Conservation (phyloP, 2,888 invertebrate genomes). For the Xylota segnis region DNA sequence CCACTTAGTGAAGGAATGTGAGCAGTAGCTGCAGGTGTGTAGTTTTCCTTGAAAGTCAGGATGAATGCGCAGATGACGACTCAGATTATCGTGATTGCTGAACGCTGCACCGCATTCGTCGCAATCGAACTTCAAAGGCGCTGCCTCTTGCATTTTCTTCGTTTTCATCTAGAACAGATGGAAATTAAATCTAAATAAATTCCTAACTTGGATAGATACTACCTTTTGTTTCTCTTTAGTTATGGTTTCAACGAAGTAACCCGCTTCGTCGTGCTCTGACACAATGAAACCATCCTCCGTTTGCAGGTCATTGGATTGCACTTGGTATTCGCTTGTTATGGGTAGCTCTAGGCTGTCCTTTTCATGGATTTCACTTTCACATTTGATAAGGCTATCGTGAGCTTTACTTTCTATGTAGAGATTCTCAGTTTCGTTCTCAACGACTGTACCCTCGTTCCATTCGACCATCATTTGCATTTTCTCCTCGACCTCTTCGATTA, state of each 20-base stretch:
- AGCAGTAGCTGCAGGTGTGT: conserved; percentile 32
- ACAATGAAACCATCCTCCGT: conserved; percentile 26
- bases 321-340: background rate
- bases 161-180: conserved; percentile 5
- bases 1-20: conserved; percentile 58
- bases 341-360: background rate
- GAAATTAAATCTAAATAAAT: background rate
- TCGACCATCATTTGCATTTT: background rate
- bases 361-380: background rate
- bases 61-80: conserved; percentile 79
- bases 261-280: background rate
- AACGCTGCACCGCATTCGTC: conserved; percentile 82
- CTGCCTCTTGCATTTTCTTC: conserved; percentile 30
- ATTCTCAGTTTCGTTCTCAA: background rate
- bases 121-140: conserved; percentile 77
- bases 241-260: conserved; percentile 13
- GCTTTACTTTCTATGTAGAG: background rate
- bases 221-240: conserved; percentile 7
- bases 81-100: conserved; percentile 79
- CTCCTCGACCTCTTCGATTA: conserved; percentile 47
- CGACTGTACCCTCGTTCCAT: background rate
- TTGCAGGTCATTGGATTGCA: background rate
- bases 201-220: background rate
- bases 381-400: background rate
- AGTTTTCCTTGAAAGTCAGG: conserved; percentile 55